A percentile compares a stretch with the other conserved stretches of the same genome.
These are phyloP conservation scores for Axea sp. DNA, from an alignment of 2,888 invertebrate genomes.

Conservation along the genomic window DNA sequence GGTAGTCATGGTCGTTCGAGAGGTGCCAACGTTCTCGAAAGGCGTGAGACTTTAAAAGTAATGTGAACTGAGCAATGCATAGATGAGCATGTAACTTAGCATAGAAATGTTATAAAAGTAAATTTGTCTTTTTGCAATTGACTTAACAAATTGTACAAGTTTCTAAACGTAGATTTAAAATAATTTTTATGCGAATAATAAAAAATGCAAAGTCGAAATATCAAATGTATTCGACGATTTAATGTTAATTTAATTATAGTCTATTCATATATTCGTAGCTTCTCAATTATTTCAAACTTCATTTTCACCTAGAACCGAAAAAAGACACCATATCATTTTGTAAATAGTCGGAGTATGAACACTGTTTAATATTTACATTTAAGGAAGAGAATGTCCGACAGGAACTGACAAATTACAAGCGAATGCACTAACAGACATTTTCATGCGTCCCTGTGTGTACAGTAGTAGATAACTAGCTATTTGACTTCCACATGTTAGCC, in stretches of 20 bases:
- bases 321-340: conserved; percentile 31
- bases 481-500: conserved; percentile 78
- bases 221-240: background rate
- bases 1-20: conserved; percentile 61
- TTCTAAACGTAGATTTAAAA: too few relatives aligned
- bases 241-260: conserved; percentile 38
- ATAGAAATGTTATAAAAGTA: conserved; percentile 37
- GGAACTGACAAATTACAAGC: conserved; percentile 69
- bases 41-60: conserved; percentile 56
- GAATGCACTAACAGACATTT: conserved; percentile 67
- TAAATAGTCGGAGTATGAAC: conserved; percentile 37
- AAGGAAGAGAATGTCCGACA: conserved; percentile 55
- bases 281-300: conserved; percentile 31
- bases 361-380: conserved; percentile 57
- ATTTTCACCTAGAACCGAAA: conserved; percentile 27
- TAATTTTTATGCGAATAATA: too few relatives aligned
- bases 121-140: conserved; percentile 26
- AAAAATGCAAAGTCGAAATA: too few relatives aligned
- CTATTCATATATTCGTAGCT: background rate
- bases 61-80: conserved; percentile 36
- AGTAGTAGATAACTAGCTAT: conserved; percentile 75
- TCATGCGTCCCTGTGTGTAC: conserved; percentile 67
- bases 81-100: conserved; percentile 42
- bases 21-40: conserved; percentile 59
- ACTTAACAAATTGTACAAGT: too few relatives aligned